Conservation (phyloP, 2,113 vertebrate species). For the Poeciliopsis retropinna region DNA sequence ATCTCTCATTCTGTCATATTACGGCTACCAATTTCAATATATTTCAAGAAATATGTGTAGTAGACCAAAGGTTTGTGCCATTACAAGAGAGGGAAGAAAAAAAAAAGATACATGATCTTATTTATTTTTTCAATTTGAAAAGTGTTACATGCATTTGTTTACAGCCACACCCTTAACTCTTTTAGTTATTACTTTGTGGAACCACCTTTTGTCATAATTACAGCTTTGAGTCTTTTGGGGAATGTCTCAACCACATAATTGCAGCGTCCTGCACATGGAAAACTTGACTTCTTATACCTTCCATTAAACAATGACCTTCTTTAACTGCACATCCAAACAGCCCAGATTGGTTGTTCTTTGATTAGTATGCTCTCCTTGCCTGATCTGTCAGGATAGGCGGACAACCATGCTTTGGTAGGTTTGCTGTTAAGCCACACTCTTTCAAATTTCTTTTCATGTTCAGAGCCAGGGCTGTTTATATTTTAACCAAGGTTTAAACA, state of each 20-base stretch:
- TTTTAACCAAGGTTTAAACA: too few species aligned
- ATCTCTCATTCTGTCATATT: background rate
- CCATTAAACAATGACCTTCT: too few species aligned
- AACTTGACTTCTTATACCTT: too few species aligned
- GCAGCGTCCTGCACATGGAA: too few species aligned
- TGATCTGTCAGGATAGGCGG: too few species aligned
- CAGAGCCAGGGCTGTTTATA: background rate
- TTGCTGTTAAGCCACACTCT: background rate
- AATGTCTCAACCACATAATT: too few species aligned
- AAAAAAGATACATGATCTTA: background rate
- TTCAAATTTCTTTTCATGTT: background rate
- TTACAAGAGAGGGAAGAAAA: background rate
- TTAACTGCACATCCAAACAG: too few species aligned
- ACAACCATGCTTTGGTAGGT: background rate
- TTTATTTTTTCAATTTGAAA: background rate
- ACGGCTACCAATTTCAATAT: background rate
- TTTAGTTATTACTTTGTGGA: background rate
- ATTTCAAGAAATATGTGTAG: background rate
- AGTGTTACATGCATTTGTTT: background rate
- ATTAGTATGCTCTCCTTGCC: too few species aligned
- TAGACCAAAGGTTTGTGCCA: background rate
- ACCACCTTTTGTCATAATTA: background rate
- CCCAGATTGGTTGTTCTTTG: too few species aligned
- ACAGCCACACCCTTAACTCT: background rate
- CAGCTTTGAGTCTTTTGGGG: background rate